Evolutionary conservation across 2,888 invertebrate species (phyloP).

Genomic region (Prenolepis imparis): DNA sequence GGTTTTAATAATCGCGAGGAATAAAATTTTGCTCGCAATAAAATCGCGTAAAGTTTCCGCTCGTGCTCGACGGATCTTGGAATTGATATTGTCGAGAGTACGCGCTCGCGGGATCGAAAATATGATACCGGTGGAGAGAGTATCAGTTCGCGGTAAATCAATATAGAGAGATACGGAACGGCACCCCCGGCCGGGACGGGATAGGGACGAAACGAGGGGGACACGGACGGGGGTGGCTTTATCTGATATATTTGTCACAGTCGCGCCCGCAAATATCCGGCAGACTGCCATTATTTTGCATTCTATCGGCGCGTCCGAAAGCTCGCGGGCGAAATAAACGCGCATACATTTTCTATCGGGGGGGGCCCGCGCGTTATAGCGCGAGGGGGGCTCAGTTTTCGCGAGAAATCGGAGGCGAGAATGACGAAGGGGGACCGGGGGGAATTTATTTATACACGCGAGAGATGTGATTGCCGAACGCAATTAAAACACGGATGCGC

Average conservation of each 20-base stretch:
- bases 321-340: conserved; percentile 63
- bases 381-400: conserved; percentile 9
- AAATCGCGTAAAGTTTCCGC: conserved; percentile 11
- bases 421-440: neutral
- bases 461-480: conserved; percentile 28
- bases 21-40: neutral
- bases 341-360: conserved; percentile 52
- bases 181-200: conserved; percentile 27
- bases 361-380: conserved; percentile 11
- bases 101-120: conserved; percentile 63
- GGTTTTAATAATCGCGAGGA: conserved; percentile 17
- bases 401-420: conserved; percentile 22
- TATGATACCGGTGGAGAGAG: conserved; percentile 42
- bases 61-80: neutral
- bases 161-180: conserved; percentile 68
- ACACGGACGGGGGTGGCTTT: conserved; percentile 58
- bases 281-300: conserved; percentile 70
- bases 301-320: conserved; percentile 59
- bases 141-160: conserved; percentile 72
- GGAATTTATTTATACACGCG: conserved; percentile 29
- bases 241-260: conserved; percentile 73
- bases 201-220: neutral
- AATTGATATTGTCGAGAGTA: conserved; percentile 44
- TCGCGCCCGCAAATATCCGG: conserved; percentile 73
- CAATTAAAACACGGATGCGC: conserved; percentile 44